Evolutionary conservation across 2,888 invertebrate species (phyloP).

Genomic region (Orthosia gracilis): DNA sequence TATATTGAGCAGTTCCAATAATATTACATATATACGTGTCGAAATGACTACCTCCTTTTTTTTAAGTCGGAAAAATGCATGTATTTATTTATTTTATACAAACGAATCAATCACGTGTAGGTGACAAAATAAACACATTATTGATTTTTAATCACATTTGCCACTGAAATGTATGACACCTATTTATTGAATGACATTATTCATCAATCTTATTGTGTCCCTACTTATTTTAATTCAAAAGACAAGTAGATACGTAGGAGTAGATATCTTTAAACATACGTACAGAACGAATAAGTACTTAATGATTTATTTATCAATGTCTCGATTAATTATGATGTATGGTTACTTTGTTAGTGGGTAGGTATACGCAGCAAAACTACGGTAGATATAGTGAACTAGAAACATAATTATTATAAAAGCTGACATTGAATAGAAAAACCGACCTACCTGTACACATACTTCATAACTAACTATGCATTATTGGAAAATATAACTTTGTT

Average conservation of each 20-base stretch:
- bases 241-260: not conserved
- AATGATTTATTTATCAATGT: slow-evolving; percentile 2
- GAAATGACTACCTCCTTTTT: no score
- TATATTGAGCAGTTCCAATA: no score
- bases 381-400: slow-evolving; percentile 2
- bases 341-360: not conserved
- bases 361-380: slow-evolving; percentile 1
- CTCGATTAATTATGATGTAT: slow-evolving; percentile 1
- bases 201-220: slow-evolving; percentile 12
- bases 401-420: slow-evolving; percentile 9
- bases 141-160: slow-evolving; percentile 1
- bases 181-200: not conserved
- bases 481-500: not conserved
- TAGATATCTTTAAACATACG: not conserved
- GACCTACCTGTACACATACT: no score
- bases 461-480: not conserved
- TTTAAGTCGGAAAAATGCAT: not conserved
- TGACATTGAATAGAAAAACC: slow-evolving; percentile 5
- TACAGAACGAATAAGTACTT: not conserved
- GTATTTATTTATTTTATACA: slow-evolving; percentile 4
- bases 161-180: not conserved
- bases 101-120: not conserved
- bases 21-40: no score
- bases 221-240: slow-evolving; percentile 7
- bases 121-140: slow-evolving; percentile 2